Base-by-base conservation (phyloP, 2,797 vertebrate genomes). In the Lithobates sylvaticus region DNA sequence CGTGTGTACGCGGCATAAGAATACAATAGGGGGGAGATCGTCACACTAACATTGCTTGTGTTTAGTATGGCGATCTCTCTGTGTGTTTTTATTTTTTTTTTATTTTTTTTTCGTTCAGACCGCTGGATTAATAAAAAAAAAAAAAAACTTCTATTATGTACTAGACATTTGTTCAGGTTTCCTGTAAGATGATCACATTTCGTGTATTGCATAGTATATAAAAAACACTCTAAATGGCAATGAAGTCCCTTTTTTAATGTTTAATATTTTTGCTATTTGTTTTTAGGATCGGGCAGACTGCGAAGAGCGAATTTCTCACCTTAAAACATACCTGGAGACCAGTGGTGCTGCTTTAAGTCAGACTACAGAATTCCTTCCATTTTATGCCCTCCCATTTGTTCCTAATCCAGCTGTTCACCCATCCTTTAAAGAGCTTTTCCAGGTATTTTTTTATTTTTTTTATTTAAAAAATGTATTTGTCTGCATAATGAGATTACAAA, bases 371-470 rank as follows among this genome's bases (percentile, higher is more conserved):
- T 98, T 99, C 89, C 95, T 99, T 86, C 96, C 97, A 3, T 99
- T 97, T 90, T 99, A 99, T 0, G 98, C 98, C 69, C 94, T 99
- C 84, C 97, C 98, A 10, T 99, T 98, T 65, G 97, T 99, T 76
- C 96, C 97, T 0, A 97, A 98, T 81, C 98, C 98, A 7, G 88
- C 90, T 26, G 91, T 92, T 1, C 98, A 99, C 78, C 97, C 98
- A 0, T 97, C 97, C 0, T 99, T 99, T 92, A 96, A 96, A 91
- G 94, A 96, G 54, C 96, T 99, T 89, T 99, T 99, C 90, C 95
- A 98, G 95, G 98, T 97, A 79, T 16, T 18, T 61, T 29, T 29
- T 29, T 29, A n/a, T 29, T 29, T 29, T 23, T 58, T 23, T 58
- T 23, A 47, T 21, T 32, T 9, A 34, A 26, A 74, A 47, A 44